Base-by-base conservation (phyloP, 2,888 invertebrate species). In the Lepidonotus clava region DNA sequence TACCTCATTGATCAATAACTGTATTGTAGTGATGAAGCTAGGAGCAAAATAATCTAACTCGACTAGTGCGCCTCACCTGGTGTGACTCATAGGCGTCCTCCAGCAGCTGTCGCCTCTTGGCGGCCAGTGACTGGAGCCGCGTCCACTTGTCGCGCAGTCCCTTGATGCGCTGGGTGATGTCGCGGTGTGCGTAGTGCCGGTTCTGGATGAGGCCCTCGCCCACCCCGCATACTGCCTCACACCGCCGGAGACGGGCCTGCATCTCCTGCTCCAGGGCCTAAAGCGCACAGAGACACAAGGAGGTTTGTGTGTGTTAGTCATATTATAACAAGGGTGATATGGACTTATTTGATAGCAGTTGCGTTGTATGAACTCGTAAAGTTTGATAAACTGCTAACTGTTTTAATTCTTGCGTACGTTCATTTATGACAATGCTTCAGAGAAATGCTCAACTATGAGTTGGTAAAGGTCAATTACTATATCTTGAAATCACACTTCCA, bases 1-100 rank as follows among this genome's bases (percentile, higher is more conserved):
- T n/a, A n/a, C n/a, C n/a, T n/a, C n/a, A n/a, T n/a, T n/a, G n/a
- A n/a, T n/a, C n/a, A n/a, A n/a, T n/a, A n/a, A n/a, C n/a, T n/a
- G n/a, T n/a, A n/a, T n/a, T n/a, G n/a, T n/a, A n/a, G n/a, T n/a
- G n/a, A n/a, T n/a, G n/a, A n/a, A n/a, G n/a, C n/a, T n/a, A n/a
- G n/a, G n/a, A n/a, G n/a, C n/a, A n/a, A n/a, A n/a, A n/a, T n/a
- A n/a, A n/a, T n/a, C n/a, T n/a, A n/a, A n/a, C n/a, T n/a, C n/a
- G n/a, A n/a, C n/a, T n/a, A n/a, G n/a, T n/a, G n/a, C n/a, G n/a
- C 0, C 84, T 87, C 91, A 96, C 96, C 95, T 98, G 98, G 92
- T 98, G 98, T 0, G 98, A 98, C 92, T 98, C 98, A 2, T 96
- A 96, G 0, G 97, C 97, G 93, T 98, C 98, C 91, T 97, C 96